Evolutionary conservation across 2,113 vertebrate species (phyloP).

Genomic region (Dunckerocampus dactyliophorus): DNA sequence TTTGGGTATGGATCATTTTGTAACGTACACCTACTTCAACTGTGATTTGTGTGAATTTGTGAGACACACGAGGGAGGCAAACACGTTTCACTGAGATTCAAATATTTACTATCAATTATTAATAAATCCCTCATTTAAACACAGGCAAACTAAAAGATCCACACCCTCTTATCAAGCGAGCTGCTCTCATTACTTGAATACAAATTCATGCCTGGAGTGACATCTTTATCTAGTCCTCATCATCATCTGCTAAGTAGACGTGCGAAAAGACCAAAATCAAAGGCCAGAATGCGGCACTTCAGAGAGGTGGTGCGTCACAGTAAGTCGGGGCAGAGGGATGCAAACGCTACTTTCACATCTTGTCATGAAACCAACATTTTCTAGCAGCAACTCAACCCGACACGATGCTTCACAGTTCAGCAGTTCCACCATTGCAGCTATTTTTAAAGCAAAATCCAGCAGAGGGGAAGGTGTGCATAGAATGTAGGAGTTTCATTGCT

Average conservation of each 20-base stretch:
- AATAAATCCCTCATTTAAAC: conserved; percentile 43
- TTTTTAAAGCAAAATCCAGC: conserved; percentile 13
- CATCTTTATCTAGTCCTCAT: conserved; percentile 20
- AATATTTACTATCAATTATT: conserved; percentile 64
- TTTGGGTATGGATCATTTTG: too few species aligned
- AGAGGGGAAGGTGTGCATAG: conserved; percentile 11
- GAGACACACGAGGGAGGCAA: conserved; percentile 36
- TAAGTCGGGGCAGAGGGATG: neutral
- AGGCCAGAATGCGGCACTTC: conserved; percentile 12
- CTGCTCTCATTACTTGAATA: conserved; percentile 45
- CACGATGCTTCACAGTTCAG: conserved; percentile 27
- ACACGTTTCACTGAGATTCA: conserved; percentile 42
- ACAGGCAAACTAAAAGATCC: conserved; percentile 48
- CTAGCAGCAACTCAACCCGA: conserved; percentile 18
- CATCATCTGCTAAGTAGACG: conserved; percentile 31
- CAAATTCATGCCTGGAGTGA: conserved; percentile 37
- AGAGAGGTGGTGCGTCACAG: conserved; percentile 20
- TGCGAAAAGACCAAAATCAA: conserved; percentile 11
- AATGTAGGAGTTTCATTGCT: conserved; percentile 25
- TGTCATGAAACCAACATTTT: conserved; percentile 30
- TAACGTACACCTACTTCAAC: conserved; percentile 6
- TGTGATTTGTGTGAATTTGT: conserved; percentile 35
- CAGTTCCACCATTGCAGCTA: conserved; percentile 17
- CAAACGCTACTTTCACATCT: conserved; percentile 23
- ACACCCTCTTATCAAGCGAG: conserved; percentile 27